Conservation (phyloP, 30 jellyfish, hydroid and myxozoan genomes). For the Phacellophora camtschatica region DNA sequence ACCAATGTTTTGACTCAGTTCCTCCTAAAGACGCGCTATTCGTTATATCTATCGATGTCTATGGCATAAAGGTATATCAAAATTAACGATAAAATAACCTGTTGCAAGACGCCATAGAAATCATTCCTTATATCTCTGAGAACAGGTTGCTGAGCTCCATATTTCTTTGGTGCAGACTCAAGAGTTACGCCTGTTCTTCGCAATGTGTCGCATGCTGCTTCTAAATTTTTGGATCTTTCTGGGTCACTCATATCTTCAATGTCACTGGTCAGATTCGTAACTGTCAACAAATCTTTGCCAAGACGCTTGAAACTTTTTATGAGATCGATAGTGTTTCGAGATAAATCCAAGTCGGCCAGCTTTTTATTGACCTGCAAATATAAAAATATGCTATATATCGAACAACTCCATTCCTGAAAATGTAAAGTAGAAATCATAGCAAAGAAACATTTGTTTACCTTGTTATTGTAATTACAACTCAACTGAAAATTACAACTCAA, state of each 20-base stretch:
- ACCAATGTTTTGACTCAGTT: too few species aligned
- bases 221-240: slow-evolving; percentile 44
- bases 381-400: not conserved
- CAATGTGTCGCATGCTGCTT: slow-evolving; percentile 68
- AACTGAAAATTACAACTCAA: too few species aligned
- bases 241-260: slow-evolving; percentile 79
- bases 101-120: slow-evolving; percentile 56
- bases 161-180: slow-evolving; percentile 55
- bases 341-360: slow-evolving; percentile 52
- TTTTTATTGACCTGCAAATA: slow-evolving; percentile 42
- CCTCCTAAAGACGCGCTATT: too few species aligned
- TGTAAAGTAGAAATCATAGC: too few species aligned
- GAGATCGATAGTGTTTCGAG: slow-evolving; percentile 49
- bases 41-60: too few species aligned
- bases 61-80: too few species aligned
- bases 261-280: slow-evolving; percentile 67
- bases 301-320: slow-evolving; percentile 64
- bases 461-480: too few species aligned
- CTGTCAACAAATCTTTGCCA: slow-evolving; percentile 67
- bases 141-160: slow-evolving; percentile 53
- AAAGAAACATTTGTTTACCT: too few species aligned
- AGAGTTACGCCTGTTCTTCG: slow-evolving; percentile 64
- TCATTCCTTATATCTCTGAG: slow-evolving; percentile 57
- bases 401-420: not conserved
- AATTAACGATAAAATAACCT: too few species aligned